Evolutionary conservation across 2,113 vertebrate species (phyloP), one percentile per base, ranked within the genome.

Genomic region (Cebus imitator): DNA sequence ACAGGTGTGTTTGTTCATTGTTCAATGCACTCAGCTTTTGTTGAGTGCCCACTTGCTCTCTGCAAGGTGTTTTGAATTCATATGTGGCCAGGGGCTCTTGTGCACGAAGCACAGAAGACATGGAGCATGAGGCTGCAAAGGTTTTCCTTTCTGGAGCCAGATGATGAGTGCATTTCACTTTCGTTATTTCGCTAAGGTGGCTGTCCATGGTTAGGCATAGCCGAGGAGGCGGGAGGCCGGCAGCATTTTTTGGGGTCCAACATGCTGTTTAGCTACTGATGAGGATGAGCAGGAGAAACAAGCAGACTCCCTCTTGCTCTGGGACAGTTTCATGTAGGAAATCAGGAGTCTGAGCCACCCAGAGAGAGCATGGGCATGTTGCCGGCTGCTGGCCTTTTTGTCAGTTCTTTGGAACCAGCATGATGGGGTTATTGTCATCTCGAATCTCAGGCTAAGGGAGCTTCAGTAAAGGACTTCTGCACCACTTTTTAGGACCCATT

Each of bases 371-470:
- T 45, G 25, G 81, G 18, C 3, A 0, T 50, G 45, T 45, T 21
- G n/a, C 78, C 17, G 78, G 58, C 43, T 61, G 48, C 66, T 73
- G 27, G 80, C 23, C 73, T 95, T 87, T 93, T 11, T 52, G 79
- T 78, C 50, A 66, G 6, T 48, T 87, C n/a, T 87, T 50, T 70
- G 45, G 90, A 84, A 76, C 35, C 81, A 76, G 80, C 14, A n/a
- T 1, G 55, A 13, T n/a, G 43, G 30, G 70, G 43, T 95, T 79
- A 58, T 43, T 83, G 6, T 84, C 75, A 37, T n/a, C 57, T 48
- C 2, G 2, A 14, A 8, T 52, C 66, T 58, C 73, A 78, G 45
- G 45, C 17, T 25, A 45, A 68, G 85, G 58, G 18, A 48, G 58
- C 81, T 68, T 32, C 37, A 27, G 30, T 25, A 45, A 88, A 81